Percentiles rank a stretch among this genome's conserved stretches.
Evolutionary conservation across 2,888 invertebrate genomes (phyloP).

Genomic region (Diaperis boleti): DNA sequence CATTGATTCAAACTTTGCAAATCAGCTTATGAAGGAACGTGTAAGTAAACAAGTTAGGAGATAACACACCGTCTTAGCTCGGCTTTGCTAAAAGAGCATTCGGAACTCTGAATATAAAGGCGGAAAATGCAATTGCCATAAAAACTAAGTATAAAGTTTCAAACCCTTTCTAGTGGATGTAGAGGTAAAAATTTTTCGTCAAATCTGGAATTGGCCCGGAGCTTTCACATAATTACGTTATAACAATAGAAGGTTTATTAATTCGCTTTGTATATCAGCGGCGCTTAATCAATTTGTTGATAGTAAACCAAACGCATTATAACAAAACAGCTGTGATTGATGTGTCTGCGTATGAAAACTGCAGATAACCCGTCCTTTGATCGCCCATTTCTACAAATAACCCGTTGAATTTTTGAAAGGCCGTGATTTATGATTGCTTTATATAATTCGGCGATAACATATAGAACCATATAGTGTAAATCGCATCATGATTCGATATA

Average conservation of each 20-base stretch:
- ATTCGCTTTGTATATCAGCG: conserved; percentile 2
- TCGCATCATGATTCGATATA: too few species aligned
- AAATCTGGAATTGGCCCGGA: conserved; percentile 17
- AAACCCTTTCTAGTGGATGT: conserved; percentile 9
- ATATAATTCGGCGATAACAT: background rate
- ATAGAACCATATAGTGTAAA: background rate
- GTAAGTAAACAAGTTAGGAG: conserved; percentile 22
- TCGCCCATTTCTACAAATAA: conserved; percentile 7
- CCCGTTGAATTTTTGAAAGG: background rate
- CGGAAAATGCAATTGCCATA: conserved; percentile 12
- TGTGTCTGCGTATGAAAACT: conserved; percentile 16
- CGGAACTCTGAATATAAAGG: conserved; percentile 10
- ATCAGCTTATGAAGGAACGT: conserved; percentile 25
- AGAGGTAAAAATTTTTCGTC: conserved; percentile 13
- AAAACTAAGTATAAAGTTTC: conserved; percentile 25
- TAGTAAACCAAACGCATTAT: conserved; percentile 5
- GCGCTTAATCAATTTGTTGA: conserved; percentile 12
- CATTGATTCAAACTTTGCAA: conserved; percentile 13
- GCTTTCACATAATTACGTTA: conserved; percentile 18
- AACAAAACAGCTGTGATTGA: conserved; percentile 9
- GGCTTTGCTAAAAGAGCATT: conserved; percentile 5
- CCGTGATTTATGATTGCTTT: background rate
- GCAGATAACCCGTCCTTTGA: conserved; percentile 17
- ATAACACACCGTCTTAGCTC: background rate
- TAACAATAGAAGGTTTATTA: conserved; percentile 22